phyloP scores from a whole-genome alignment of 2,888 invertebrate genomes.

The Dynastes hyllus region DNA sequence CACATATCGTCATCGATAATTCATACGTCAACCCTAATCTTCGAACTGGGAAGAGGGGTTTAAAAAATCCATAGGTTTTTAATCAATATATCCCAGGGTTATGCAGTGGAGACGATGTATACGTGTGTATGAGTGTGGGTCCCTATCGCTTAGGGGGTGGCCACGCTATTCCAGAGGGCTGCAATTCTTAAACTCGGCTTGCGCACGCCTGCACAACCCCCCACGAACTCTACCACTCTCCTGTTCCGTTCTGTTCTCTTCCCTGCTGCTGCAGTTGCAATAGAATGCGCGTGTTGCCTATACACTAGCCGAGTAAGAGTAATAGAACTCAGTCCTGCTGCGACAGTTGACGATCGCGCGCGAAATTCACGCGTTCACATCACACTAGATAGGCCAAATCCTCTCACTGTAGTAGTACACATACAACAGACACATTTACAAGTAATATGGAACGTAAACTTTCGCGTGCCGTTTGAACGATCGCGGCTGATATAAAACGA shows the following conservation, averaged over 20 bases:
- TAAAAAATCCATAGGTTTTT: conserved; percentile 1
- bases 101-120: conserved; percentile 7
- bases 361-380: conserved; percentile 35
- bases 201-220: conserved; percentile 70
- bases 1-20: conserved; percentile 20
- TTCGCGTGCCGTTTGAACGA: conserved; percentile 15
- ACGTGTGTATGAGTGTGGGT: conserved; percentile 39
- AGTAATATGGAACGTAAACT: not conserved
- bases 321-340: conserved; percentile 30
- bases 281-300: conserved; percentile 62
- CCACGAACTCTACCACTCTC: conserved; percentile 52
- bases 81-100: conserved; percentile 14
- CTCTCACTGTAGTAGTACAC: not conserved
- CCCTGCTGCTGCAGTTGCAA: conserved; percentile 67
- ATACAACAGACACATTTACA: conserved; percentile 3
- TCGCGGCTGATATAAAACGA: not conserved
- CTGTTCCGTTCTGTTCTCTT: conserved; percentile 53
- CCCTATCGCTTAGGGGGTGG: conserved; percentile 58
- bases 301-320: conserved; percentile 4
- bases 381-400: not conserved
- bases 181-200: conserved; percentile 62
- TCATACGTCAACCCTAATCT: conserved; percentile 41
- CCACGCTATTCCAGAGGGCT: conserved; percentile 56
- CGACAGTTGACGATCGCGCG: conserved; percentile 44
- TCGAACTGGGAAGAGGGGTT: conserved; percentile 20